Percentiles rank a stretch among this genome's conserved stretches.
These are phyloP conservation scores for Oenanthe melanoleuca DNA, from an alignment of 2,113 vertebrate genomes.

Conservation along the genomic window DNA sequence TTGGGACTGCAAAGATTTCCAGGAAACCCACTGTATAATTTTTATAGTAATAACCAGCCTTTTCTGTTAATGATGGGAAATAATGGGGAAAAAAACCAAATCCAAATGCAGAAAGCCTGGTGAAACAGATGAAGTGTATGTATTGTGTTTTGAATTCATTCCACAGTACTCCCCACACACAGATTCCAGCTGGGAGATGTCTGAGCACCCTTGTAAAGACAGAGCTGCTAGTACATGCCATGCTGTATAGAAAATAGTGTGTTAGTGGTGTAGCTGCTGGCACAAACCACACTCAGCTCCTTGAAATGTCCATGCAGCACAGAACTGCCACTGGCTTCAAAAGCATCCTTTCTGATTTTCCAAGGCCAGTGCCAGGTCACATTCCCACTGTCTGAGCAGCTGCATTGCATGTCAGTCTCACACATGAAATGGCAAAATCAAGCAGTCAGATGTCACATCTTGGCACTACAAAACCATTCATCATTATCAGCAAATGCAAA, in stretches of 20 bases:
- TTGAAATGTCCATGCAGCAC: neutral
- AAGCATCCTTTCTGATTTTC: neutral
- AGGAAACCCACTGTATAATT: neutral
- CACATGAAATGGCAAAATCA: neutral
- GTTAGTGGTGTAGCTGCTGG: neutral
- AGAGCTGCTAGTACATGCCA: neutral
- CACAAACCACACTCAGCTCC: neutral
- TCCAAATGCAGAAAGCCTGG: neutral
- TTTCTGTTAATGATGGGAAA: neutral
- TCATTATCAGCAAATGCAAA: conserved; percentile 30
- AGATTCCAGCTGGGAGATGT: neutral
- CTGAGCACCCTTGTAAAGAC: neutral
- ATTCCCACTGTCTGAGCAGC: neutral
- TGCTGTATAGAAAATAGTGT: neutral
- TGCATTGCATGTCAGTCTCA: neutral
- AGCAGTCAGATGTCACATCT: neutral
- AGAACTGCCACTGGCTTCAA: neutral
- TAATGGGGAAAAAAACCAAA: neutral
- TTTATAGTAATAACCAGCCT: neutral
- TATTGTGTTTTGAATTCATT: neutral
- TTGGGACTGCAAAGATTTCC: neutral
- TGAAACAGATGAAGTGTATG: neutral
- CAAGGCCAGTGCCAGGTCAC: neutral
- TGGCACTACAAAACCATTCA: neutral
- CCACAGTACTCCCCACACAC: neutral